Evolutionary conservation across 2,113 vertebrate genomes (phyloP), one percentile per base, ranked within the genome.

Genomic region (Microcebus murinus): DNA sequence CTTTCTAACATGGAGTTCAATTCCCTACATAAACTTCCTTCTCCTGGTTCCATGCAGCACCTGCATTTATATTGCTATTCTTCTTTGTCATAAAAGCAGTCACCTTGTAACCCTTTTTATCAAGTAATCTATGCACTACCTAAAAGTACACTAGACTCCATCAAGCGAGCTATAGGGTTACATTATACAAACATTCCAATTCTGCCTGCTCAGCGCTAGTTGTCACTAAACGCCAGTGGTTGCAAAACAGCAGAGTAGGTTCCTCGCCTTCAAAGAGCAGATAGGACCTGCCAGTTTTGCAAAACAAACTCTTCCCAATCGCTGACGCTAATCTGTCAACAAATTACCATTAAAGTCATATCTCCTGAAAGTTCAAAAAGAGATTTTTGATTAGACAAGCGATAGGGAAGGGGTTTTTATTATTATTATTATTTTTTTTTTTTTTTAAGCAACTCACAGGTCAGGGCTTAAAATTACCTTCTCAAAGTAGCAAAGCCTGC

Each of bases 181-280:
- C 98, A 98, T 99, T 99, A 99, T 97, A 98, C 99, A 99, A 99
- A 99, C 98, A 98, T 97, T 97, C 98, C 96, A 36, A 97, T 98
- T 98, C 97, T 98, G 98, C 98, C 98, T 97, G 95, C 98, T 99
- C 99, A 99, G 99, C 98, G 65, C 97, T 95, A 97, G 98, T 97
- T 98, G 99, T 97, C 96, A 98, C 98, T 98, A 98, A 98, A 98
- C 97, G 98, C 97, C 96, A 98, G 97, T 98, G 96, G 93, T 97
- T 98, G 98, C 98, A 98, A 97, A 98, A 98, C 94, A 98, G 89
- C 97, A 13, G 89, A 85, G 93, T 88, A 92, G 97, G 87, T 95
- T 97, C 52, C 96, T 85, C 95, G 96, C 97, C 96, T 98, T 95
- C 45, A 55, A 48, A 97, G 98, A 97, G 98, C 97, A 98, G 97